A percentile compares a stretch with the other conserved stretches of the same genome.
Evolutionary conservation across 2,113 vertebrate genomes (phyloP).

Genomic region (Laterallus jamaicensis): DNA sequence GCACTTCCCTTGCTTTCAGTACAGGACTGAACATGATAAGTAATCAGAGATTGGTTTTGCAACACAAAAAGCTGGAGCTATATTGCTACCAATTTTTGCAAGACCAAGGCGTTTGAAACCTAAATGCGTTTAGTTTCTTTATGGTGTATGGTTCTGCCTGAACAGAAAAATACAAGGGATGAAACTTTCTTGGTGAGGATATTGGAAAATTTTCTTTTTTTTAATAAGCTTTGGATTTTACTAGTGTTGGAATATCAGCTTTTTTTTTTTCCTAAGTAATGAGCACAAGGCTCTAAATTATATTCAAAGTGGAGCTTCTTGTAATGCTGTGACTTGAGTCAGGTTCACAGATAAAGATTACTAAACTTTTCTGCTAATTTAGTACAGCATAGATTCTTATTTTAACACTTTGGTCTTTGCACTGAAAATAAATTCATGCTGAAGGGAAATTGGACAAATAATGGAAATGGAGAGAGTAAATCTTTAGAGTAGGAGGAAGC

Average conservation of each 20-base stretch:
- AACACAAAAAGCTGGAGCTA: background rate
- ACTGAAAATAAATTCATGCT: background rate
- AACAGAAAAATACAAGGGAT: background rate
- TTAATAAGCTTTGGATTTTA: background rate
- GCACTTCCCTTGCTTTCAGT: background rate
- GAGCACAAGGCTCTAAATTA: background rate
- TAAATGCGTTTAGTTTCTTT: background rate
- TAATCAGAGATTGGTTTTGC: background rate
- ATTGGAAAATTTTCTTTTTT: background rate
- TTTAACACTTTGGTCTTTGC: background rate
- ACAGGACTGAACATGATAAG: constrained; percentile 36
- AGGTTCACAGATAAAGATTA: background rate
- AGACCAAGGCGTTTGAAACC: background rate
- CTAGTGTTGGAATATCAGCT: background rate
- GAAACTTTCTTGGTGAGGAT: background rate
- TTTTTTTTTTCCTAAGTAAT: background rate
- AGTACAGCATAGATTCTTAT: background rate
- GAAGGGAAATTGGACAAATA: background rate
- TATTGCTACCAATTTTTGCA: background rate
- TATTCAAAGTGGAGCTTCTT: background rate
- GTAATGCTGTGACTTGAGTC: background rate
- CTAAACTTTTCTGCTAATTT: background rate
- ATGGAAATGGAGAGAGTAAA: background rate
- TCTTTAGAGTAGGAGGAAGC: background rate
- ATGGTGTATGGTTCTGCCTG: background rate